Percentiles rank a stretch among this genome's conserved stretches.
These are phyloP conservation scores for Gymnothorax javanicus DNA, from an alignment of 2,797 vertebrate genomes.

Conservation along the genomic window DNA sequence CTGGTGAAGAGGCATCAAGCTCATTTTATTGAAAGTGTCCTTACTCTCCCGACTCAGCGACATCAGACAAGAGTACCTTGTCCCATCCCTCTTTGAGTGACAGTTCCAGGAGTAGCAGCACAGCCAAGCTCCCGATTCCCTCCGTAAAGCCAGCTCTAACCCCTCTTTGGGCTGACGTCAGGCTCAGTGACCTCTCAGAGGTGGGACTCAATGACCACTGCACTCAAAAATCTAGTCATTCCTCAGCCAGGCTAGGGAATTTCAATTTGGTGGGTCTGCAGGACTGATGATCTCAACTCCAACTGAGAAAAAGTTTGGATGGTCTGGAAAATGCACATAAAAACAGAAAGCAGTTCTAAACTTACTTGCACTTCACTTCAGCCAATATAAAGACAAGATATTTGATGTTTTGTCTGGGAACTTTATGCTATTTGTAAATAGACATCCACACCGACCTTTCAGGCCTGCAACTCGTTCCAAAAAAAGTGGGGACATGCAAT, in stretches of 20 bases:
- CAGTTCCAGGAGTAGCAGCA: conserved; percentile 30
- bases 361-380: too few relatives aligned
- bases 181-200: conserved; percentile 66
- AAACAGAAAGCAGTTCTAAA: too few relatives aligned
- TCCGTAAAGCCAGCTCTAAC: conserved; percentile 56
- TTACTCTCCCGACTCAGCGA: neutral
- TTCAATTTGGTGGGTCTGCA: conserved; percentile 33
- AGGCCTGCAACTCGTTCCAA: too few relatives aligned
- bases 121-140: conserved; percentile 40
- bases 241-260: conserved; percentile 11
- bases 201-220: conserved; percentile 60
- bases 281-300: neutral
- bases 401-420: too few relatives aligned
- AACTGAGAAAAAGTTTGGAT: too few relatives aligned
- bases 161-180: conserved; percentile 57
- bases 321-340: too few relatives aligned
- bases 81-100: neutral
- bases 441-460: too few relatives aligned
- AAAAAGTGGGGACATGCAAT: too few relatives aligned
- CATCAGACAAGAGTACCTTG: neutral
- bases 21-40: conserved; percentile 18
- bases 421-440: too few relatives aligned
- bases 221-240: conserved; percentile 73
- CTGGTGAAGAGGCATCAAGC: neutral
- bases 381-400: too few relatives aligned